Base-by-base conservation (phyloP, 2,888 invertebrate species). In the Cataglyphis rosenhaueri region DNA sequence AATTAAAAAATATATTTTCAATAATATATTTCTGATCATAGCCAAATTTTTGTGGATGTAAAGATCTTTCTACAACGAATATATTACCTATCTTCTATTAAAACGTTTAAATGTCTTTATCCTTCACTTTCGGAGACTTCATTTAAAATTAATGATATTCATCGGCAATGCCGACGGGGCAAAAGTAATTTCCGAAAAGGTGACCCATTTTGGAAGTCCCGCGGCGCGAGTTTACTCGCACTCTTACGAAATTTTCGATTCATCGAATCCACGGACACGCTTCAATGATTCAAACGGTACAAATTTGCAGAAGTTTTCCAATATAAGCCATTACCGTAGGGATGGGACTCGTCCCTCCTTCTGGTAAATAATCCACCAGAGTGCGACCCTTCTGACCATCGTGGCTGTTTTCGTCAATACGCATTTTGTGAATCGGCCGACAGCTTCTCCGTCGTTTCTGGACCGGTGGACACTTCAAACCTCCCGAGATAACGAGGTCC, bases 321-420 rank as follows among this genome's bases (percentile, higher is more conserved):
- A 61, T 44, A 66, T 66, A 61, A 64, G 76, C 65, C 44, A 76
- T 76, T 76, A 82, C 76, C 29, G 55, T 62, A 5, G 68, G n/a
- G 70, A 81, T 70, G 21, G 62, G 9, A 38, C 70, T 68, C 82
- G 76, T 52, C 59, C 78, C 61, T 84, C 64, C 62, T 32, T 71
- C 64, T 64, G 68, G 66, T 87, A 88, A 88, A 87, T 87, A 87
- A 87, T 88, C 82, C 48, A 84, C 18, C 32, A 55, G 21, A 61
- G 78, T 55, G 21, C 57, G 38, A 52, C 57, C 85, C 64, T 57
- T 66, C 38, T 18, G 48, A 64, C 52, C 35, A 79, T 59, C 59
- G 29, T 15, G 68, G 18, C 66, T 65, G 74, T 78, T 64, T 57
- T 66, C 81, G 73, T 35, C 73, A 52, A 35, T 71, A 44, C 18